Evolutionary conservation across 2,113 vertebrate genomes (phyloP).

Genomic region (Paramisgurnus dabryanus): DNA sequence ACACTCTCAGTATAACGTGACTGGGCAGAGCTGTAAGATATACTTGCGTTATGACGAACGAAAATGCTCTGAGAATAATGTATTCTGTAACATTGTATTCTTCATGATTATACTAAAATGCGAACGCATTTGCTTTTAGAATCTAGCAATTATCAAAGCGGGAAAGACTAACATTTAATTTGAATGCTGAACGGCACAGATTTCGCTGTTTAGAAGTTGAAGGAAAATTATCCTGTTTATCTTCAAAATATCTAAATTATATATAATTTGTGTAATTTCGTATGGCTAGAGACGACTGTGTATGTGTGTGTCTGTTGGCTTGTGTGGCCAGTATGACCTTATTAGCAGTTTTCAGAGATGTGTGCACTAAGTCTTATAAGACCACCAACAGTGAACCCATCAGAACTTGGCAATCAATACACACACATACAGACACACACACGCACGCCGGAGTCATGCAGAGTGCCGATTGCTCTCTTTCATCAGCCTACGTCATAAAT

Average conservation of each 20-base stretch:
- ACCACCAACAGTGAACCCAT: slow-evolving; percentile 37
- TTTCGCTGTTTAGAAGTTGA: background rate
- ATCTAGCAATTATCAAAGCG: background rate
- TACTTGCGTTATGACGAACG: background rate
- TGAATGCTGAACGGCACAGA: background rate
- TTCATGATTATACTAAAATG: background rate
- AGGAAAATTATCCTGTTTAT: background rate
- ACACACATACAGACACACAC: slow-evolving; percentile 30
- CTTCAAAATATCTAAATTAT: slow-evolving; percentile 18
- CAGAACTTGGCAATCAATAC: slow-evolving; percentile 37
- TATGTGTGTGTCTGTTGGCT: background rate
- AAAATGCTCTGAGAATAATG: background rate
- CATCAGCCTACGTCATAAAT: slow-evolving; percentile 45
- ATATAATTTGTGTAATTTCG: slow-evolving; percentile 23
- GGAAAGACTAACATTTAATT: background rate
- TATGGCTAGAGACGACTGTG: background rate
- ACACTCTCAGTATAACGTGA: background rate
- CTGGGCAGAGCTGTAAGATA: background rate
- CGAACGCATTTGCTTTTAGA: background rate
- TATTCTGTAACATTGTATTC: background rate
- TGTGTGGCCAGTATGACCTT: slow-evolving; percentile 40
- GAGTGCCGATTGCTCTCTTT: slow-evolving; percentile 41
- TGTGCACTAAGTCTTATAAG: slow-evolving; percentile 32
- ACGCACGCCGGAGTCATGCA: slow-evolving; percentile 26
- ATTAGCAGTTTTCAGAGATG: slow-evolving; percentile 32